Conservation (phyloP, 2,113 vertebrate genomes). For the Trogon surrucura region DNA sequence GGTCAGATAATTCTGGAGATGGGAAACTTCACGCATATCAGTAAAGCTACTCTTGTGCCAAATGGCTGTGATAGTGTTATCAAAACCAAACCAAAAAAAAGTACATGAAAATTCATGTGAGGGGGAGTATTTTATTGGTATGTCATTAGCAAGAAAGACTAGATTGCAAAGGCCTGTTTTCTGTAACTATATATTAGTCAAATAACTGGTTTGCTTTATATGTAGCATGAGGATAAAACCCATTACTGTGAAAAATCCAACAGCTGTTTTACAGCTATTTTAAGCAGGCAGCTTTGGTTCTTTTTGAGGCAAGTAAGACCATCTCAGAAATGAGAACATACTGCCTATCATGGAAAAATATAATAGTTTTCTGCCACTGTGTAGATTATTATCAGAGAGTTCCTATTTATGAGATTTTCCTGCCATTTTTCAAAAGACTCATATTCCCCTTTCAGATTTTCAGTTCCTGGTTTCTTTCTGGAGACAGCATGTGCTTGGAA, state of each 20-base stretch:
- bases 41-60: neutral
- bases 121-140: neutral
- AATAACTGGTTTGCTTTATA: conserved; percentile 34
- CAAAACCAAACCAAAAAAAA: neutral
- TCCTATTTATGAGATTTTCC: conserved; percentile 6
- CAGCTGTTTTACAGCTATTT: conserved; percentile 66
- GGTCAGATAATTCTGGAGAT: neutral
- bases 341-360: neutral
- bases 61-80: neutral
- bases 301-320: conserved; percentile 16
- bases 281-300: conserved; percentile 24
- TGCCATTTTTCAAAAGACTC: conserved; percentile 29
- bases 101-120: neutral
- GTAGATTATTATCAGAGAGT: neutral
- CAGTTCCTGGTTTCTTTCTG: conserved; percentile 22
- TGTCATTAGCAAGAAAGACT: neutral
- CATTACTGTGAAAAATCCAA: conserved; percentile 55
- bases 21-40: neutral
- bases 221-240: conserved; percentile 44
- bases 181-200: neutral
- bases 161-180: neutral
- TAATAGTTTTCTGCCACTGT: neutral
- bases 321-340: conserved; percentile 26
- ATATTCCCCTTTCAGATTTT: conserved; percentile 3
- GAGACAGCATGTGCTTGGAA: conserved; percentile 36